Base-by-base conservation (phyloP, 2,797 vertebrate genomes). In the Lutjanus argentimaculatus region DNA sequence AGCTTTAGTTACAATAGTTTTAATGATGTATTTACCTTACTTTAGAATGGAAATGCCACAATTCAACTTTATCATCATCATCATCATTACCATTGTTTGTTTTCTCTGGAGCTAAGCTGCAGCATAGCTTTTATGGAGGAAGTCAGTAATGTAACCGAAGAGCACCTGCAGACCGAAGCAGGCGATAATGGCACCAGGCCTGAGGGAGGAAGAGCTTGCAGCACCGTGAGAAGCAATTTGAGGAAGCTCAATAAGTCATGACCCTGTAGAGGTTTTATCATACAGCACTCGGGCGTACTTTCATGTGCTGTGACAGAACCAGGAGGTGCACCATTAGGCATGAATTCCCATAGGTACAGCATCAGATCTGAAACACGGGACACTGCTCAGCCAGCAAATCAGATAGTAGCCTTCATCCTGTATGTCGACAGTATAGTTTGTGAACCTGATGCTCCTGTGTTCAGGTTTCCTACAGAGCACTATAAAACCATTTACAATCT, bases 201-300 rank as follows among this genome's bases (percentile, higher is more conserved):
- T 80, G 85, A 85, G 91, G 88, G 91, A 89, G 87, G 67, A 85
- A 77, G 71, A 87, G 89, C 91, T 85, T 70, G 85, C 82, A 80
- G 80, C 68, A 85, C 81, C 51, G 21, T 81, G 80, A 92, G 91
- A 94, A 87, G 91, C 89, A 93, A 92, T 93, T 92, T 93, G 80
- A 91, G 65, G 83, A 86, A 81, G 89, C 92, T 95, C 94, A 95
- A 94, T 95, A 95, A 94, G 93, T 95, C 94, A 94, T 89, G 92
- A 94, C 91, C 91, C 87, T 87, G 84, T 75, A 82, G 90, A 93
- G 91, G 81, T 90, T 93, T 92, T 87, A 92, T 91, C 90, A 90
- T 88, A 79, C 80, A 83, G 84, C 85, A 88, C 84, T 90, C 75
- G 2, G 82, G 80, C 76, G 88, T 92, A 89, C 91, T 91, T 90